Percentiles rank a stretch among this genome's conserved stretches.
Evolutionary conservation across 1,140 invertebrate genomes (phyloP).

Genomic region (Contarinia nasturtii): DNA sequence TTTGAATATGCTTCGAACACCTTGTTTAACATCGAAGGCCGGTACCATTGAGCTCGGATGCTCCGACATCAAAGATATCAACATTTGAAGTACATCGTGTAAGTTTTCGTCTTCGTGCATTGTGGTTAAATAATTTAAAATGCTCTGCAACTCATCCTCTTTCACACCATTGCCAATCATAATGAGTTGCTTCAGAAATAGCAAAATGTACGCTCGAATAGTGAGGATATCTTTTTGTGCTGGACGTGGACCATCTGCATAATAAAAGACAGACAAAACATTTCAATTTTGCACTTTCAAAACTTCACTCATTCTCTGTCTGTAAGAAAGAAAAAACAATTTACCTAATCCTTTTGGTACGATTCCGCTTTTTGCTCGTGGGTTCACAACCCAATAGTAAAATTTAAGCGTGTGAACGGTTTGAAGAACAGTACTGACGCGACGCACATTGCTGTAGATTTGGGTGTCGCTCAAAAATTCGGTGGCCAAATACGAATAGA

Average conservation of each 20-base stretch:
- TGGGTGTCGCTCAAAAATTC: slow-evolving; percentile 95
- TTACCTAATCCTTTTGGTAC: slow-evolving; percentile 83
- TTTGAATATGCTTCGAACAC: slow-evolving; percentile 92
- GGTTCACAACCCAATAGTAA: slow-evolving; percentile 98
- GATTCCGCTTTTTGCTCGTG: slow-evolving; percentile 83
- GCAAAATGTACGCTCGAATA: slow-evolving; percentile 83
- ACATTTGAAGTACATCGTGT: slow-evolving; percentile 91
- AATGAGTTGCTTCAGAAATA: slow-evolving; percentile 91
- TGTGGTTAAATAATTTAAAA: slow-evolving; percentile 94
- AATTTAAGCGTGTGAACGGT: slow-evolving; percentile 97
- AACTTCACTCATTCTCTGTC: background rate
- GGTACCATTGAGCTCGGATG: slow-evolving; percentile 97
- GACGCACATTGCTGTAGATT: slow-evolving; percentile 90
- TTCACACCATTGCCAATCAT: slow-evolving; percentile 93
- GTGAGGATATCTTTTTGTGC: slow-evolving; percentile 84
- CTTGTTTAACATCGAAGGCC: slow-evolving; percentile 93
- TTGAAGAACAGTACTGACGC: slow-evolving; percentile 93
- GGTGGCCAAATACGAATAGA: slow-evolving; percentile 94
- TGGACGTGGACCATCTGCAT: slow-evolving; percentile 67
- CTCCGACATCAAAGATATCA: slow-evolving; percentile 93
- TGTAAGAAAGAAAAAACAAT: slow-evolving; percentile 8
- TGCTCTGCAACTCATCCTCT: slow-evolving; percentile 95
- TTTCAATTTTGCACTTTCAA: slow-evolving; percentile 1
- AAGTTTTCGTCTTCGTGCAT: slow-evolving; percentile 98
- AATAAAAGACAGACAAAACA: background rate